A percentile compares a stretch with the other conserved stretches of the same genome.
Evolutionary conservation across 1,140 invertebrate genomes (phyloP).

Genomic region (Araneus ventricosus): DNA sequence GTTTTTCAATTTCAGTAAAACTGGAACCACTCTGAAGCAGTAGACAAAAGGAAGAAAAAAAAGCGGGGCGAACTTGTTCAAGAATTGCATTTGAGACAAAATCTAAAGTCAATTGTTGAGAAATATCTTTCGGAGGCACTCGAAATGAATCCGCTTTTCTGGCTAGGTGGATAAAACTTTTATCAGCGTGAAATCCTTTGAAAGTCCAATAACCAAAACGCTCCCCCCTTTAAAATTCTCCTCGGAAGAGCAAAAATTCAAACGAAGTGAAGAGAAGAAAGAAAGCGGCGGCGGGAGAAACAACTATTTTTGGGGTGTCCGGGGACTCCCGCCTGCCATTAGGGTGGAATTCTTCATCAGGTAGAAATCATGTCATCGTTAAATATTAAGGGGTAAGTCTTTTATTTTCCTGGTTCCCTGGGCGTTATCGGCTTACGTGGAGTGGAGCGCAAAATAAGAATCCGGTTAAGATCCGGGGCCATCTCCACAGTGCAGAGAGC

Average conservation of each 20-base stretch:
- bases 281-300: neutral
- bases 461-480: conserved; percentile 1
- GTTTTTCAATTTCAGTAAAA: conserved; percentile 25
- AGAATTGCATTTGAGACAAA: conserved; percentile 8
- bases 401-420: conserved; percentile 43
- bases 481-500: neutral
- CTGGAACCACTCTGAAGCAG: neutral
- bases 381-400: conserved; percentile 59
- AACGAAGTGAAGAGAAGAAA: conserved; percentile 14
- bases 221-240: conserved; percentile 1
- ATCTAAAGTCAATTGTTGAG: conserved; percentile 9
- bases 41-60: neutral
- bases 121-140: neutral
- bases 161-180: neutral
- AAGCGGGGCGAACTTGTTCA: neutral
- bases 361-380: conserved; percentile 68
- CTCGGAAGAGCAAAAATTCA: conserved; percentile 14
- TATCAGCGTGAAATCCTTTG: conserved; percentile 42
- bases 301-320: conserved; percentile 16
- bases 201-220: conserved; percentile 26
- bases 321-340: neutral
- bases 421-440: conserved; percentile 54
- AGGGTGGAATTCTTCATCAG: conserved; percentile 64
- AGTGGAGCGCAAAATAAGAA: conserved; percentile 40
- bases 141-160: neutral